phyloP scores from a whole-genome alignment of 2,113 vertebrate genomes.

The Pithys albifrons region DNA sequence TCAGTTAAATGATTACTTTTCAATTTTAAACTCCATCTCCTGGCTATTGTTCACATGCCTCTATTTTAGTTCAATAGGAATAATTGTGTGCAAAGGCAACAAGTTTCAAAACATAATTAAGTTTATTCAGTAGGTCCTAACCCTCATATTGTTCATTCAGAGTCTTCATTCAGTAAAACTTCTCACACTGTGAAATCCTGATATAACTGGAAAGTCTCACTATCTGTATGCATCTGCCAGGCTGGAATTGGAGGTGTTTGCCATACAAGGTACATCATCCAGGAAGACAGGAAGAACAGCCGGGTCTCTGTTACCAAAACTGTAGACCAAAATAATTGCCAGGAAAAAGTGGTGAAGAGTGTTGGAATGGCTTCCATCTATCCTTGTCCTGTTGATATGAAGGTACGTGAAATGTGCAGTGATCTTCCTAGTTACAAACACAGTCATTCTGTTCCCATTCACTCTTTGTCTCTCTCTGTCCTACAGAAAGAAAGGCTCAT shows the following conservation, averaged over 20 bases:
- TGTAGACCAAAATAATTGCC: conserved; percentile 81
- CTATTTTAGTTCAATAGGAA: background rate
- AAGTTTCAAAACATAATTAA: background rate
- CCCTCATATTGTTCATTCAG: background rate
- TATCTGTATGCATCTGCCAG: conserved; percentile 50
- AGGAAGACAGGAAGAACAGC: conserved; percentile 74
- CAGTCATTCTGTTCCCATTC: background rate
- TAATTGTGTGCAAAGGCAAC: background rate
- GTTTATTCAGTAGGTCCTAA: background rate
- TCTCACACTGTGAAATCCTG: background rate
- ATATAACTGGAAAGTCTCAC: background rate
- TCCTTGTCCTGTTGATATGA: conserved; percentile 54
- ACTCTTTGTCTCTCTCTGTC: background rate
- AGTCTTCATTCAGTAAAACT: background rate
- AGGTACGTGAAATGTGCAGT: conserved; percentile 41
- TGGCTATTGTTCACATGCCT: background rate
- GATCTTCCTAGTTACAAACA: background rate
- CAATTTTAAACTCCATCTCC: background rate
- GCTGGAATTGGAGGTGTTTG: conserved; percentile 84
- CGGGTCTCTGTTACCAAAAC: conserved; percentile 75
- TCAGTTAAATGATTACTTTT: background rate
- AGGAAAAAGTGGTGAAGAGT: conserved; percentile 75
- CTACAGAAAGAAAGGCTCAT: conserved; percentile 75
- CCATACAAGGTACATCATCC: conserved; percentile 80
- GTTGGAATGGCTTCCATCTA: conserved; percentile 78